phyloP scores from a whole-genome alignment of 2,888 invertebrate species.

The Eurois occulta region DNA sequence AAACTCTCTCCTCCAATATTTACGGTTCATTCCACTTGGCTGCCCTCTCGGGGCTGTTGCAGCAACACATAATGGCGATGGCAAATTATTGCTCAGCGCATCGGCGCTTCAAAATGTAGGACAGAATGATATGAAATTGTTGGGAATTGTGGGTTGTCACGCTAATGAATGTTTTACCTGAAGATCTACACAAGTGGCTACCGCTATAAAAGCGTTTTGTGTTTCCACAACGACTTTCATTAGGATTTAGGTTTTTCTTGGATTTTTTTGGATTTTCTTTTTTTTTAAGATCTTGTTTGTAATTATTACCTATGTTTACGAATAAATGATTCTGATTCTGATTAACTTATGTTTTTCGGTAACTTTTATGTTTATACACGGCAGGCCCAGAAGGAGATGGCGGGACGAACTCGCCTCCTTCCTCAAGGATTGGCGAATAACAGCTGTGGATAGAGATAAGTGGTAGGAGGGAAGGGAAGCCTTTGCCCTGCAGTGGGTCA shows the following conservation, averaged over 20 bases:
- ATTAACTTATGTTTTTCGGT: neutral
- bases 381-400: neutral
- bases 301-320: too few species aligned
- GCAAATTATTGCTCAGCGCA: conserved; percentile 46
- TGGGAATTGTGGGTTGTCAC: neutral
- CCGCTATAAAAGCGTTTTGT: neutral
- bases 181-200: neutral
- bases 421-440: too few species aligned
- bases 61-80: conserved; percentile 42
- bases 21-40: conserved; percentile 59
- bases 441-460: too few species aligned
- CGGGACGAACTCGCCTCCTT: neutral
- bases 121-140: conserved; percentile 38
- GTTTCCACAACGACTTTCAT: neutral
- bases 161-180: neutral
- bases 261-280: too few species aligned
- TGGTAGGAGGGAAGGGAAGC: too few species aligned
- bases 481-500: too few species aligned
- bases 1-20: conserved; percentile 50
- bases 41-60: conserved; percentile 40
- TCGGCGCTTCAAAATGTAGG: conserved; percentile 24
- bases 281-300: too few species aligned
- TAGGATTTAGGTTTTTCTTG: too few species aligned
- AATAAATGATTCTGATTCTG: too few species aligned
- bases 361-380: neutral